phyloP scores from a whole-genome alignment of 2,888 invertebrate species.

The Lysandra bellargus region DNA sequence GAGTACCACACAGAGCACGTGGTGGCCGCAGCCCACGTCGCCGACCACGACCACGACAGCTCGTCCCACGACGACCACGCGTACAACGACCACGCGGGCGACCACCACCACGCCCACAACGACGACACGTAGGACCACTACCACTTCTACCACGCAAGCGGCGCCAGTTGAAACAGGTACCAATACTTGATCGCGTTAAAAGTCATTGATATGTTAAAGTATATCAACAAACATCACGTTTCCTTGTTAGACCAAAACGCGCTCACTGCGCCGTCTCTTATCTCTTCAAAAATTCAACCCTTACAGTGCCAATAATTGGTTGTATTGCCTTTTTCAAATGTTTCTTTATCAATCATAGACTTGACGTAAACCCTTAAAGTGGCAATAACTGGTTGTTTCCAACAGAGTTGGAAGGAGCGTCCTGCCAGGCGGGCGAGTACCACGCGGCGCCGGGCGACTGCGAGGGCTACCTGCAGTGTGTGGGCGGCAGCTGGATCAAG shows the following conservation, averaged over 20 bases:
- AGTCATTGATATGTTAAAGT: no score
- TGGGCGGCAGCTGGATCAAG: constrained; percentile 84
- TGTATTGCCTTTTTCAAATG: no score
- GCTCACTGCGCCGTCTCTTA: no score
- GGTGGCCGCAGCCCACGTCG: constrained; percentile 60
- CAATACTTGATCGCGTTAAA: background rate
- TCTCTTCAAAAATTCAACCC: no score
- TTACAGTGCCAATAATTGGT: no score
- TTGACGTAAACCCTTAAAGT: no score
- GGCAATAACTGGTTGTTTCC: no score
- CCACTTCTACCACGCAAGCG: constrained; percentile 43
- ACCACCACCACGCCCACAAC: constrained; percentile 46
- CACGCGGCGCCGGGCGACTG: constrained; percentile 85
- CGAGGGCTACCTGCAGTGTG: constrained; percentile 87
- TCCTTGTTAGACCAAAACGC: no score
- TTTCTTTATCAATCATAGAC: no score
- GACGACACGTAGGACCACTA: constrained; percentile 41
- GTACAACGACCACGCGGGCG: constrained; percentile 45
- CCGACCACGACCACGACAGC: constrained; percentile 51
- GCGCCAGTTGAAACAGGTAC: constrained; percentile 45
- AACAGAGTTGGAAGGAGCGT: constrained; percentile 68
- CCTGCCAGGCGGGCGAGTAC: constrained; percentile 73
- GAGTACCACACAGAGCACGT: constrained; percentile 57
- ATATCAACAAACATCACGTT: no score
- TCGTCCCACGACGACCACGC: constrained; percentile 44